A percentile compares a stretch with the other conserved stretches of the same genome.
These are phyloP conservation scores for Panagrolaimus sp. DNA, from an alignment of 1,140 invertebrate species.

Conservation along the genomic window DNA sequence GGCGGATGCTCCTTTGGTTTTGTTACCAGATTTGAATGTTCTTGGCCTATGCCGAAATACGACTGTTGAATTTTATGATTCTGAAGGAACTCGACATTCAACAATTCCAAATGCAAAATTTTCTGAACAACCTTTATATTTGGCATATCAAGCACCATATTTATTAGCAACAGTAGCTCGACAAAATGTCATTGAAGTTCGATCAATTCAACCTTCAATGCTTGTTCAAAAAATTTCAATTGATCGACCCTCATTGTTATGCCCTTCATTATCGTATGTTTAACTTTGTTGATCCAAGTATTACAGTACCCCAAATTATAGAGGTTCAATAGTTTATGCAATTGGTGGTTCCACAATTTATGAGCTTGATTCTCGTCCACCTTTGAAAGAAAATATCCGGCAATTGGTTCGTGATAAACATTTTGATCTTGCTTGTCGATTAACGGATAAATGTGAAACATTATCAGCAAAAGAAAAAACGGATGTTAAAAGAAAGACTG, in stretches of 20 bases:
- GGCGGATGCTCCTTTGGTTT: neutral
- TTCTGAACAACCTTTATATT: neutral
- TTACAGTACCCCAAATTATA: conserved; percentile 20
- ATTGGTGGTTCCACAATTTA: conserved; percentile 28
- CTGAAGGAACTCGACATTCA: neutral
- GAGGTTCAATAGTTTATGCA: conserved; percentile 33
- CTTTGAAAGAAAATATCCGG: conserved; percentile 31
- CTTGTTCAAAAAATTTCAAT: conserved; percentile 34
- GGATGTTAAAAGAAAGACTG: conserved; percentile 37
- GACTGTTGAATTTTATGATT: conserved; percentile 5
- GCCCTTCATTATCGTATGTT: conserved; percentile 26
- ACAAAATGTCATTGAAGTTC: conserved; percentile 34
- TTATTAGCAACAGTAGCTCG: conserved; percentile 37
- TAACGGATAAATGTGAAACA: conserved; percentile 26
- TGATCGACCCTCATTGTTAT: conserved; percentile 23
- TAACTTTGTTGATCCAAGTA: neutral
- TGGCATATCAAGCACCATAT: conserved; percentile 44
- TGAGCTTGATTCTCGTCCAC: conserved; percentile 31
- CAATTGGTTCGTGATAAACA: conserved; percentile 35
- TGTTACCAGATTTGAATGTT: neutral
- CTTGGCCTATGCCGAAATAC: neutral
- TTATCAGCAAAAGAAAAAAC: conserved; percentile 24
- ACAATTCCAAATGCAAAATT: neutral
- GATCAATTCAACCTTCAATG: conserved; percentile 32
- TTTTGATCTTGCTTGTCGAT: conserved; percentile 37